Conservation (phyloP, 2,113 vertebrate genomes). For the Albula glossodonta region DNA sequence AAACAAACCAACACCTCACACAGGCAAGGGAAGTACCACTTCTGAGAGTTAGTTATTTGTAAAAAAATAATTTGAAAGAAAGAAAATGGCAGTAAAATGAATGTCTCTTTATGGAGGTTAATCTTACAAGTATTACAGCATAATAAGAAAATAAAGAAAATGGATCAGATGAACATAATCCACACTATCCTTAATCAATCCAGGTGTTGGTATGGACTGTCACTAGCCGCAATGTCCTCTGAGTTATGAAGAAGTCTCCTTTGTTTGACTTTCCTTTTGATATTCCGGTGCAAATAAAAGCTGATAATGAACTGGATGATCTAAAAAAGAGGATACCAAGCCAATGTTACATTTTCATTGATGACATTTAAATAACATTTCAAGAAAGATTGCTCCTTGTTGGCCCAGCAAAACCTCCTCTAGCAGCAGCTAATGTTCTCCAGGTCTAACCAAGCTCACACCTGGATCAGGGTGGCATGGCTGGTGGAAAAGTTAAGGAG, state of each 20-base stretch:
- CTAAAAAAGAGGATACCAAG: not conserved
- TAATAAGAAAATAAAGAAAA: not conserved
- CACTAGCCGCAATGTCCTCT: not conserved
- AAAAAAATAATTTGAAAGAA: too few species aligned
- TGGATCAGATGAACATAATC: not conserved
- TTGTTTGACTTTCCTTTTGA: not conserved
- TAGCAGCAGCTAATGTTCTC: too few species aligned
- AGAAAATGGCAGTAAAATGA: too few species aligned
- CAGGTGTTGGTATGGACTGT: not conserved
- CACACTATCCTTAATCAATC: not conserved
- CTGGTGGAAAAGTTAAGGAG: too few species aligned
- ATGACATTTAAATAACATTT: not conserved
- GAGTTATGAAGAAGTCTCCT: not conserved
- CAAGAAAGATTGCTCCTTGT: not conserved
- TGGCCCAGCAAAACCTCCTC: too few species aligned
- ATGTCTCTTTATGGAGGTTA: too few species aligned
- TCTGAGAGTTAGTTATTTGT: too few species aligned
- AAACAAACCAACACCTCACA: too few species aligned
- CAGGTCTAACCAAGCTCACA: too few species aligned
- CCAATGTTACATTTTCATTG: not conserved
- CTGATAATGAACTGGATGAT: constrained; percentile 5
- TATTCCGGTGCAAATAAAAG: not conserved
- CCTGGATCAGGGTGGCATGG: too few species aligned
- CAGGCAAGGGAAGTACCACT: too few species aligned
- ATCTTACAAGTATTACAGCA: too few species aligned